Evolutionary conservation across 2,113 vertebrate species (phyloP), one percentile per base, ranked within the genome.

Genomic region (Turnix velox): DNA sequence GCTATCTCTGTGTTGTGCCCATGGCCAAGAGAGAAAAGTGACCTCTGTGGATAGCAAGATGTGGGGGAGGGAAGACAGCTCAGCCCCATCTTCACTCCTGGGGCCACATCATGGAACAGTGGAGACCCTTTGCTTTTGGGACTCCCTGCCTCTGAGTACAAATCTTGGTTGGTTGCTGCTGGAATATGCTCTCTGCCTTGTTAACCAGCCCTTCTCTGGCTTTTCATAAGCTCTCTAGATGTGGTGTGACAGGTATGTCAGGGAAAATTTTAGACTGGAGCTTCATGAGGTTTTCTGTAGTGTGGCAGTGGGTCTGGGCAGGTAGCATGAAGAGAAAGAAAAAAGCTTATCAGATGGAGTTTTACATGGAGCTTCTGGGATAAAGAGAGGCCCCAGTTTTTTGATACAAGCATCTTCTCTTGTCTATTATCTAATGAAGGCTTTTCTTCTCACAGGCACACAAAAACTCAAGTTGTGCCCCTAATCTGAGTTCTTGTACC

Each of bases 21-120:
- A 3, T 1, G 2, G 61, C 23, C 46, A 54, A 37, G 48, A 82
- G 49, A 12, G 52, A 77, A 25, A 84, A 87, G 42, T 76, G 40
- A 75, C 54, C 62, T 87, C 66, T 89, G 30, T 83, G 69, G 89
- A 33, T 37, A 69, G 74, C 9, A 42, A 7, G 58, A 42, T 45
- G 24, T 31, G n/a, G 24, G 37, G 31, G 30, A 59, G 35, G 58
- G 37, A 71, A 18, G 39, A 39, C 37, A 75, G 12, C 83, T 94
- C 52, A 68, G 33, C 37, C 40, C 12, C 8, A 1, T 62, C 46
- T 42, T 62, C n/a, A n/a, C 10, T 81, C 12, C 65, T 63, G 0
- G 0, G 42, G 52, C 8, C 0, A 0, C 17, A 8, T 39, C 45
- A 10, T 5, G 14, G 33, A 61, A 30, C 24, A 22, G 18, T 52